These are phyloP conservation scores for Empis livida DNA, from an alignment of 2,888 invertebrate species.

Conservation along the genomic window DNA sequence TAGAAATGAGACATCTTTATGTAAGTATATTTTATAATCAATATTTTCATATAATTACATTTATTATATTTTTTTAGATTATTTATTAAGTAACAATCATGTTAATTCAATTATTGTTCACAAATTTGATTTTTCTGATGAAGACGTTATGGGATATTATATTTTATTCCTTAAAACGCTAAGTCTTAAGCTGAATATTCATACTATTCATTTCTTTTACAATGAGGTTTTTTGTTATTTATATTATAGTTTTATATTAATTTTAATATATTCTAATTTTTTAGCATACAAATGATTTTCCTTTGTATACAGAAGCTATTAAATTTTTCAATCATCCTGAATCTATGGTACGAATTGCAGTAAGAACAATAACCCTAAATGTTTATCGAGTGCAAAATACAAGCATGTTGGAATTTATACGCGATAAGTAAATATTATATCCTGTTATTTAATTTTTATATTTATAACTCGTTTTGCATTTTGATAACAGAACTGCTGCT, in stretches of 20 bases:
- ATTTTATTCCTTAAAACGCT: constrained; percentile 98
- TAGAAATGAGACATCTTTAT: constrained; percentile 94
- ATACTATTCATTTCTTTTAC: constrained; percentile 99
- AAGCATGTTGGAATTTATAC: constrained; percentile 89
- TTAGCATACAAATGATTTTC: constrained; percentile 94
- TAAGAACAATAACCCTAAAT: constrained; percentile 91
- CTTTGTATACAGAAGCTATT: constrained; percentile 96
- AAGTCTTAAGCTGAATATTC: constrained; percentile 91
- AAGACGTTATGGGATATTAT: constrained; percentile 99
- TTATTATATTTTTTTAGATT: constrained; percentile 59
- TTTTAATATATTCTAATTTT: neutral
- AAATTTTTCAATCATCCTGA: constrained; percentile 99
- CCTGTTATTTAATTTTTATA: neutral
- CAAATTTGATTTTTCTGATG: constrained; percentile 98
- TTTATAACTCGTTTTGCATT: neutral
- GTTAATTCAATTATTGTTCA: constrained; percentile 99
- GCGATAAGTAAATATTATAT: constrained; percentile 57
- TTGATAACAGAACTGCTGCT: constrained; percentile 64
- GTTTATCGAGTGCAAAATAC: constrained; percentile 90
- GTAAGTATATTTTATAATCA: constrained; percentile 49
- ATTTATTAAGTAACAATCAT: constrained; percentile 96
- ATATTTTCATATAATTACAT: constrained; percentile 5
- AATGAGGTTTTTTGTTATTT: constrained; percentile 52
- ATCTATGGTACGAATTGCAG: constrained; percentile 98
- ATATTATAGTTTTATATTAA: too few relatives aligned